These are phyloP conservation scores for Ifrita kowaldi DNA, from an alignment of 2,113 vertebrate species.

Conservation along the genomic window DNA sequence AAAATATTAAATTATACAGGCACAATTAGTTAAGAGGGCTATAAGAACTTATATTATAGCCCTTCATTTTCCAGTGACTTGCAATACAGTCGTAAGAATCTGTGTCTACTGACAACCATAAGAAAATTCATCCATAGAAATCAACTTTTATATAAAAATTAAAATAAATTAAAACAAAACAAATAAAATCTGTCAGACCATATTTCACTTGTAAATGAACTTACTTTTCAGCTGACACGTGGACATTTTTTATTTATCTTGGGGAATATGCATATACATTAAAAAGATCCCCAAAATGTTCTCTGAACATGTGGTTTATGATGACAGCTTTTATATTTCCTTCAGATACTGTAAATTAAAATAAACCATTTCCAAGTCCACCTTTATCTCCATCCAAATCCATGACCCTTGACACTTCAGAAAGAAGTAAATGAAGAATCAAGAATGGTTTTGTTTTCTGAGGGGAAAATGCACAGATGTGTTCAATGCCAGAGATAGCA, in stretches of 20 bases:
- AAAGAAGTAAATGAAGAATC: neutral
- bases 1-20: constrained; percentile 61
- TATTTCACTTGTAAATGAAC: neutral
- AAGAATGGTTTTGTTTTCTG: neutral
- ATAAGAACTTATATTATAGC: neutral
- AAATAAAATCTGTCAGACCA: neutral
- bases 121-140: neutral
- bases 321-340: neutral
- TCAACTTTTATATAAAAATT: neutral
- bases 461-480: neutral
- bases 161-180: neutral
- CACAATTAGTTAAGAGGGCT: constrained; percentile 38
- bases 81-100: constrained; percentile 18
- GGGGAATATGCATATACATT: neutral
- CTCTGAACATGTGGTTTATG: neutral
- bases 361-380: neutral
- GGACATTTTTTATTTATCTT: neutral
- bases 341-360: neutral
- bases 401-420: neutral
- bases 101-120: neutral
- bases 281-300: neutral
- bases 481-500: neutral
- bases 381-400: neutral
- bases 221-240: neutral
- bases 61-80: constrained; percentile 39